These are phyloP conservation scores for Trichosurus vulpecula DNA, from an alignment of 2,797 vertebrate genomes.

Conservation along the genomic window DNA sequence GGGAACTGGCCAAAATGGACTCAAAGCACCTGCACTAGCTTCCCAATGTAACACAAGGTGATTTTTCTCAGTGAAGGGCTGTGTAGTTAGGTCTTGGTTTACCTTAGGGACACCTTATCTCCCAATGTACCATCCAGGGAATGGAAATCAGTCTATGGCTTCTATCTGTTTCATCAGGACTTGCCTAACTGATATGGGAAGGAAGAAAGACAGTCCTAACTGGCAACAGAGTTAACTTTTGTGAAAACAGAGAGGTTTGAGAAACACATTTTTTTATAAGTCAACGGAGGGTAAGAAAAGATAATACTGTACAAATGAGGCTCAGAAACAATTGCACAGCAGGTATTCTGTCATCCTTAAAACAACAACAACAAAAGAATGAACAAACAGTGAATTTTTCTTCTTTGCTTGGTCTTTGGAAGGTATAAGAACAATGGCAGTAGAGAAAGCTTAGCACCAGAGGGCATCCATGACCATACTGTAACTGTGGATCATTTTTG, in stretches of 20 bases:
- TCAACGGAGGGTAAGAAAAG: slow-evolving; percentile 32
- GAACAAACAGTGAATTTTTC: neutral
- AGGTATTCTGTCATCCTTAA: neutral
- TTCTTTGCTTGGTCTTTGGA: slow-evolving; percentile 10
- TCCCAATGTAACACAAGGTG: neutral
- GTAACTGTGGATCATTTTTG: neutral
- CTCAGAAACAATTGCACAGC: slow-evolving; percentile 12
- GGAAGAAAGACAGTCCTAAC: neutral
- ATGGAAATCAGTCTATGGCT: slow-evolving; percentile 8
- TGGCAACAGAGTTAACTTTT: slow-evolving; percentile 45
- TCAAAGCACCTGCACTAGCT: neutral
- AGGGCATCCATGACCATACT: neutral
- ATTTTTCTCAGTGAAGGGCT: neutral
- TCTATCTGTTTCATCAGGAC: slow-evolving; percentile 53
- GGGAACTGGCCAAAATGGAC: slow-evolving; percentile 5
- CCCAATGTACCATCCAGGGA: neutral
- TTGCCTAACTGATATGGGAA: neutral
- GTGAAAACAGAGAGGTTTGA: slow-evolving; percentile 5
- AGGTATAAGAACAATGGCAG: neutral
- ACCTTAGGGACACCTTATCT: slow-evolving; percentile 40
- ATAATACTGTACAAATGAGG: neutral
- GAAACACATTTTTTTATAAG: slow-evolving; percentile 1
- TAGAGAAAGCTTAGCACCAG: neutral
- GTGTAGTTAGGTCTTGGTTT: neutral
- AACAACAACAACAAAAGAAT: neutral